phyloP scores from a whole-genome alignment of 2,797 vertebrate species.

The Rhinogobio ventralis region DNA sequence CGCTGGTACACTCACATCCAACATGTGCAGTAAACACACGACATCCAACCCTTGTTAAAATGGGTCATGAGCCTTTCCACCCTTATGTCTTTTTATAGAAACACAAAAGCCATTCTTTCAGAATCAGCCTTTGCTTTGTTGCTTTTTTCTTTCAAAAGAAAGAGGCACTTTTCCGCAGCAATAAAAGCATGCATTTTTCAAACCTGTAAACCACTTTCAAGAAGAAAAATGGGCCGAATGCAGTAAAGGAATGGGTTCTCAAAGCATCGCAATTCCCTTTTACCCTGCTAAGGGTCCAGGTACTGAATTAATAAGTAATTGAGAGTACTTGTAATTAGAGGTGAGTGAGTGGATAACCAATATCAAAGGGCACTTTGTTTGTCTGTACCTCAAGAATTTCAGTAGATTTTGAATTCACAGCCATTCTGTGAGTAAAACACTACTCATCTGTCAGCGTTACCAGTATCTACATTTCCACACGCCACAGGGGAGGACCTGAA shows the following conservation, averaged over 20 bases:
- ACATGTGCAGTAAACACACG: slow-evolving; percentile 43
- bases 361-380: slow-evolving; percentile 20
- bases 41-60: slow-evolving; percentile 49
- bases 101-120: slow-evolving; percentile 53
- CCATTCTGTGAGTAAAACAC: background rate
- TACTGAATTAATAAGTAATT: slow-evolving; percentile 55
- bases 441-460: background rate
- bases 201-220: slow-evolving; percentile 24
- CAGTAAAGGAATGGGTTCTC: slow-evolving; percentile 32
- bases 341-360: slow-evolving; percentile 16
- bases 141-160: background rate
- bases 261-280: background rate
- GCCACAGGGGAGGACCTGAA: background rate
- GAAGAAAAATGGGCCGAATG: slow-evolving; percentile 22
- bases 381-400: background rate
- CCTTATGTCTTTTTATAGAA: slow-evolving; percentile 49
- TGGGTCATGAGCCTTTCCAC: slow-evolving; percentile 54
- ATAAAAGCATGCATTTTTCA: slow-evolving; percentile 57
- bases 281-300: background rate
- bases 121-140: slow-evolving; percentile 31
- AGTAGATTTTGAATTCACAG: background rate
- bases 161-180: slow-evolving; percentile 31
- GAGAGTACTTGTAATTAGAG: slow-evolving; percentile 33
- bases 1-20: slow-evolving; percentile 23
- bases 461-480: background rate